Base-by-base conservation (phyloP, 2,888 invertebrate species). In the Phoenoteleia sp. region DNA sequence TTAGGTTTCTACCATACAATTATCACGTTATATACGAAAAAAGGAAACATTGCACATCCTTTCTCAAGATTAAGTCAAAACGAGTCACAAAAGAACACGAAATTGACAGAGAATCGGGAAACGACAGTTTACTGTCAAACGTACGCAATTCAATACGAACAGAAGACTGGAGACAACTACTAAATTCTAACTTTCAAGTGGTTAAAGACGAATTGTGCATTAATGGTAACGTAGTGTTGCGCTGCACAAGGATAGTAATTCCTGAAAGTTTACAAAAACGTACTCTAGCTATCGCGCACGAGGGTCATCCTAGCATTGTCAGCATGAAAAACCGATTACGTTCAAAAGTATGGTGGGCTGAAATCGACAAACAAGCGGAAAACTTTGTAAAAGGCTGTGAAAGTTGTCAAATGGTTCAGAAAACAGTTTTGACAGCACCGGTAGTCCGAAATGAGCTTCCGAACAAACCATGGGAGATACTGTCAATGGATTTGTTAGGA, bases 261-360 rank as follows among this genome's bases (percentile, higher is more conserved):
- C 58, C 76, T 1, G 19, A 7, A 21, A 39, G n/a, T 27, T 47
- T 77, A 17, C 47, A 54, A 11, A 29, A 33, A 17, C 29, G 25
- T 25, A n/a, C 39, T 13, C 39, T 79, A n/a, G 0, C 13, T 0
- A 71, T 64, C n/a, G 90, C 89, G 13, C 39, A 91, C 49, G 90
- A 92, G 76, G 92, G 92, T 1, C 90, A 91, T 62, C 88, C 90
- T 2, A 90, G 91, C 6, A 89, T 86, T 29, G 81, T 86, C 0
- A 58, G 85, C 0, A 87, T 89, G 84, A 86, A 88, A 76, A 42
- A 83, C 13, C 23, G 86, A 21, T 42, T 88, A 19, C 9, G 87
- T 1, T 67, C 56, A 21, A 88, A 89, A 67, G 87, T 89, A 2
- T 89, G 87, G 88, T 89, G 87, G 87, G 45, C 29, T 0, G 79